Evolutionary conservation across 2,797 vertebrate genomes (phyloP), one percentile per base, ranked within the genome.

Genomic region (Zenarchopterus dispar): DNA sequence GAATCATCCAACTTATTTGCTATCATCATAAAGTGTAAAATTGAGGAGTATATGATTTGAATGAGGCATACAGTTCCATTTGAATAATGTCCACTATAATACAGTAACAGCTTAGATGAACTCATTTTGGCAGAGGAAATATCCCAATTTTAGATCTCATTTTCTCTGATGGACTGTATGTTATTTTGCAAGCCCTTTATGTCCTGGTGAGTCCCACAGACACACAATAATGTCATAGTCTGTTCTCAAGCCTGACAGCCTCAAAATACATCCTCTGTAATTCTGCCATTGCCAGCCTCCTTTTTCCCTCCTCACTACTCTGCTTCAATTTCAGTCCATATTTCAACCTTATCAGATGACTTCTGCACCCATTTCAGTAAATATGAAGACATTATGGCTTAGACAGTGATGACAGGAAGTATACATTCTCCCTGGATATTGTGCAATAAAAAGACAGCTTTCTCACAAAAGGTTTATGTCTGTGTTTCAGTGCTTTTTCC

Each of bases 381-480:
- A 85, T 69, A 86, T 78, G 64, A 88, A 84, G 75, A 85, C 80
- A 69, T 85, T 79, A 80, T 56, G 24, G 69, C 73, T 61, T 53
- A 70, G 64, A 59, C 51, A 49, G 67, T 73, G 56, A 56, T 24
- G 8, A 11, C 64, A 51, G 59, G 51, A 53, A 73, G 67, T 67
- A 45, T 53, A 69, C 52, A 45, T 50, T 61, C 54, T 70, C n/a
- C 26, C 39, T 36, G 56, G 72, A 70, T 67, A 60, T 68, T 67
- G 55, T 70, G 54, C 46, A 73, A 70, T 82, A 76, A 74, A 49
- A 54, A 75, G 54, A 57, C 58, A 67, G 78, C 75, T 68, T 62
- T 62, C 55, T 76, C 73, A 51, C 62, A 56, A 48, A 67, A 67
- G 67, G 48, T 71, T 86, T 70, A 65, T 13, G 56, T 75, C 79